A percentile compares a stretch with the other conserved stretches of the same genome.
Evolutionary conservation across 2,797 vertebrate genomes (phyloP).

Genomic region (Poeciliopsis gracilis): DNA sequence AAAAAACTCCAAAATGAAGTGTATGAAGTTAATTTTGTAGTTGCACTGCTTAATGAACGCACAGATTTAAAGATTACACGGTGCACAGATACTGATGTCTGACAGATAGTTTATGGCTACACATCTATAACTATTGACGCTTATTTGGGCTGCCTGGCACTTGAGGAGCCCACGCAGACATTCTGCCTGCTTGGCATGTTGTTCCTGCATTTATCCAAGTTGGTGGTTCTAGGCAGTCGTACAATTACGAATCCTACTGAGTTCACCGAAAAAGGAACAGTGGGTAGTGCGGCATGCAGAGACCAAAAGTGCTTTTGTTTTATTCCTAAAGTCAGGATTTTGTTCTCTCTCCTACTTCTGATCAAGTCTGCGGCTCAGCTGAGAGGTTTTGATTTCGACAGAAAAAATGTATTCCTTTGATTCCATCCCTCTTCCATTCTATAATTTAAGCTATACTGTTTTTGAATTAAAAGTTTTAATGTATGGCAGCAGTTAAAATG

Average conservation of each 20-base stretch:
- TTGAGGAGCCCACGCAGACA: slow-evolving; percentile 22
- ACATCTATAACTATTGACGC: slow-evolving; percentile 21
- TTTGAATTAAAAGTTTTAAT: neutral
- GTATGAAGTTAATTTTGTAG: neutral
- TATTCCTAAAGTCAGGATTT: slow-evolving; percentile 46
- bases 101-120: slow-evolving; percentile 1
- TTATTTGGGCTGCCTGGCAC: slow-evolving; percentile 2
- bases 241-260: slow-evolving; percentile 51
- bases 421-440: neutral
- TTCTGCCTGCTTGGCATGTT: slow-evolving; percentile 24
- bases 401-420: accelerated
- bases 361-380: slow-evolving; percentile 36
- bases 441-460: neutral
- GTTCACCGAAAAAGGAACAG: slow-evolving; percentile 50
- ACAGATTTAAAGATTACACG: neutral
- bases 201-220: slow-evolving; percentile 8
- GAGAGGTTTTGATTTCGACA: neutral
- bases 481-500: neutral
- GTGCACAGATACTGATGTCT: too few relatives aligned
- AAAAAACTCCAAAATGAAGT: neutral
- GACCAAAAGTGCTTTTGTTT: slow-evolving; percentile 67
- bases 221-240: slow-evolving; percentile 45
- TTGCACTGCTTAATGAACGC: neutral
- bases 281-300: slow-evolving; percentile 60
- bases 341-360: slow-evolving; percentile 44